phyloP scores from a whole-genome alignment of 2,113 vertebrate species.

The Engraulis encrasicolus region DNA sequence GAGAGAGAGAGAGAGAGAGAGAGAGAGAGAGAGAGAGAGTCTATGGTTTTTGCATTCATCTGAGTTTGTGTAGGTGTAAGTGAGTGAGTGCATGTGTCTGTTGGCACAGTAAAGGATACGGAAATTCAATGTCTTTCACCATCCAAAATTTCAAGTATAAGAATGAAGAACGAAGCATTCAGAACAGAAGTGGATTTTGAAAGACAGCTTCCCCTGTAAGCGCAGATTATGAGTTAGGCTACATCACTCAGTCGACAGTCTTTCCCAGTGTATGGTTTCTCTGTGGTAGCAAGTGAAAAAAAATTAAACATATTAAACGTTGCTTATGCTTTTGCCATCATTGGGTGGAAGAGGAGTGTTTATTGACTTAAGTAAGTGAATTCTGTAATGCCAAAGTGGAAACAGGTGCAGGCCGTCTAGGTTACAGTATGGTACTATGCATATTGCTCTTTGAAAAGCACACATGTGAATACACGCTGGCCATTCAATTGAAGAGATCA shows the following conservation, averaged over 20 bases:
- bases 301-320: conserved; percentile 44
- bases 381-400: conserved; percentile 68
- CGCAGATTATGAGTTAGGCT: neutral
- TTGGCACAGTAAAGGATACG: neutral
- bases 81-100: too few relatives aligned
- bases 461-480: conserved; percentile 4
- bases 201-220: neutral
- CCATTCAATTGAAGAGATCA: conserved; percentile 13
- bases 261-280: neutral
- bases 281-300: neutral
- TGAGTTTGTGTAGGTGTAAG: too few relatives aligned
- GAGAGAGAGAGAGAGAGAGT: too few relatives aligned
- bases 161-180: neutral
- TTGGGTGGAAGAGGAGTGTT: conserved; percentile 60
- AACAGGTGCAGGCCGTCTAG: conserved; percentile 63
- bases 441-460: conserved; percentile 13
- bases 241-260: neutral
- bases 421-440: conserved; percentile 51
- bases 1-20: too few relatives aligned
- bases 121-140: conserved; percentile 16
- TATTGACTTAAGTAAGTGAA: conserved; percentile 67
- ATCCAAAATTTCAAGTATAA: neutral
- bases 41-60: too few relatives aligned
- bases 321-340: conserved; percentile 49
- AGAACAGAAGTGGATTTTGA: neutral